Evolutionary conservation across 2,113 vertebrate genomes (phyloP), one percentile per base, ranked within the genome.

Genomic region (Eonycteris spelaea): DNA sequence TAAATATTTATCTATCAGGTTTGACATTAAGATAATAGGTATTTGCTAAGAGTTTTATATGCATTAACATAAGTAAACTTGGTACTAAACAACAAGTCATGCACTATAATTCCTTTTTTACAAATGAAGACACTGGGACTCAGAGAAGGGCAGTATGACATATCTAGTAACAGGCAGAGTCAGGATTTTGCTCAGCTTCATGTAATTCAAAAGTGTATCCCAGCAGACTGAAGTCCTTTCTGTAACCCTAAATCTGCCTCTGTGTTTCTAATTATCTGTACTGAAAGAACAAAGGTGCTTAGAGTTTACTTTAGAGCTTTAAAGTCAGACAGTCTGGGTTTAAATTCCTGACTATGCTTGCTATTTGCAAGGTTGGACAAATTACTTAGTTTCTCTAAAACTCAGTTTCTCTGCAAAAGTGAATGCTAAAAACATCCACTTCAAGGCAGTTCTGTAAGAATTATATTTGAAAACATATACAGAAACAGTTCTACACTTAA

Each of bases 381-480:
- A 26, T 80, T 65, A 61, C n/a, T 88, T 82, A 43, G 4, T 2
- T 43, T 68, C 18, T 61, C 73, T 95, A 68, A 82, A 91, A 55
- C 15, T 86, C 71, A 63, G 5, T 86, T 86, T 78, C 61, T 55
- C 18, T 86, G 48, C 3, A 91, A 82, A 93, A 83, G 30, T 61
- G 21, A 70, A 61, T 71, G 45, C 61, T 80, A 67, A 91, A 92
- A 90, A 14, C 38, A 86, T 63, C 57, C 33, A 70, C 48, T 86
- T 97, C 33, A 70, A 70, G 18, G 74, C 14, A 79, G 18, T 57
- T 92, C 30, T 90, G 11, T 94, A 84, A 86, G 59, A 80, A 89
- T 73, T 95, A 43, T 68, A 96, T 90, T 95, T 1, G 18, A 91
- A 92, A 93, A 80, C 45, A 40, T 18, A 86, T 24, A 73, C 2